Percentiles rank a stretch among this genome's conserved stretches.
These are phyloP conservation scores for Lagria hirta DNA, from an alignment of 2,888 invertebrate species.

Conservation along the genomic window DNA sequence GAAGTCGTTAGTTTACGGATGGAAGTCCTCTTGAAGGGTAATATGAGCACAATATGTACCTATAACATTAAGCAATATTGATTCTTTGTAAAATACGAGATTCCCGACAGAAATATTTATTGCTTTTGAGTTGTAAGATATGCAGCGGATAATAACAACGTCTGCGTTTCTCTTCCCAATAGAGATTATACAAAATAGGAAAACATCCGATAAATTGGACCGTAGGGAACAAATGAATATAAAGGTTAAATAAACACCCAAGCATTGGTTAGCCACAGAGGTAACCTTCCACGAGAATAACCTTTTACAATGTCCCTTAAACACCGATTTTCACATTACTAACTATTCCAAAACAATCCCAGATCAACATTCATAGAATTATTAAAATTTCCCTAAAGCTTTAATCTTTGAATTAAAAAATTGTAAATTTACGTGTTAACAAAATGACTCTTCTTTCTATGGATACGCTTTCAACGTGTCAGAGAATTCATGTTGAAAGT, in stretches of 20 bases:
- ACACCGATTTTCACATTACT: conserved; percentile 4
- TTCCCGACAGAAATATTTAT: conserved; percentile 12
- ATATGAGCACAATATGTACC: conserved; percentile 15
- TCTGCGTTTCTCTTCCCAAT: conserved; percentile 13
- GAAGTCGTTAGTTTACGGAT: conserved; percentile 28
- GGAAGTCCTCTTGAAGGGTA: conserved; percentile 22
- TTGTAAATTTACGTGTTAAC: too few relatives aligned
- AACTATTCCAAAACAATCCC: conserved; percentile 9
- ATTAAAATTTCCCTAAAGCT: too few relatives aligned
- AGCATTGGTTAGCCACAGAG: conserved; percentile 14
- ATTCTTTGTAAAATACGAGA: conserved; percentile 13
- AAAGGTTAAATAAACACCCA: conserved; percentile 22
- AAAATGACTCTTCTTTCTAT: too few relatives aligned
- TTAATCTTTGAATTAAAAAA: too few relatives aligned
- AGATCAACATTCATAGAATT: conserved; percentile 5
- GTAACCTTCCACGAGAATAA: conserved; percentile 12
- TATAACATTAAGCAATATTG: conserved; percentile 19
- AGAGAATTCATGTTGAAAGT: too few relatives aligned
- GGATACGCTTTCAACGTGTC: too few relatives aligned
- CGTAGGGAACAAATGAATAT: conserved; percentile 18
- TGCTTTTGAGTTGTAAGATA: conserved; percentile 13
- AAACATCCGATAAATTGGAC: conserved; percentile 22
- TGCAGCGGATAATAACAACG: conserved; percentile 18
- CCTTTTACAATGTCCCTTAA: conserved; percentile 12
- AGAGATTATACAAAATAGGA: conserved; percentile 20